Evolutionary conservation across 2,888 invertebrate species (phyloP).

Genomic region (Tipula vernalis): DNA sequence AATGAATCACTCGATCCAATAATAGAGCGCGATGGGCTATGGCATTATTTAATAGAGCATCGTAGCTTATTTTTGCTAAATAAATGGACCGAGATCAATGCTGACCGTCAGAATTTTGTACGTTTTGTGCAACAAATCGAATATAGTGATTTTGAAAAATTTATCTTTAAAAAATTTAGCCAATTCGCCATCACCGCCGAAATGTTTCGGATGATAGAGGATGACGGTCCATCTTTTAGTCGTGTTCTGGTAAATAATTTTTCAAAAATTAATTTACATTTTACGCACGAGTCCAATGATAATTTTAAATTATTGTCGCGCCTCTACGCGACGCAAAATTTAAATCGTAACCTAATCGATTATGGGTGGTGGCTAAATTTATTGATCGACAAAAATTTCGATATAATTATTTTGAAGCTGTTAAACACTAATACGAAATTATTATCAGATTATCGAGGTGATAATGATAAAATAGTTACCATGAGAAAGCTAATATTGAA

Average conservation of each 20-base stretch:
- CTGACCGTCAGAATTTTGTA: not conserved
- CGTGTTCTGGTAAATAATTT: not conserved
- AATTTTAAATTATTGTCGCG: not conserved
- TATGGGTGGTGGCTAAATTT: not conserved
- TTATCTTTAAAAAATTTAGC: not conserved
- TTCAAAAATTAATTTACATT: not conserved
- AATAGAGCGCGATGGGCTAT: not conserved
- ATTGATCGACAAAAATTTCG: not conserved
- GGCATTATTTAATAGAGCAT: not conserved
- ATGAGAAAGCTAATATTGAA: not conserved
- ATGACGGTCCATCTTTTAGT: not conserved
- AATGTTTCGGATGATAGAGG: not conserved
- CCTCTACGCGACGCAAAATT: not conserved
- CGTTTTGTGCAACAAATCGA: not conserved
- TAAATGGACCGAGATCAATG: not conserved
- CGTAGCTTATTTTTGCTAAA: not conserved
- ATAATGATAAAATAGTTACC: not conserved
- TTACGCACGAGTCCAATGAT: not conserved
- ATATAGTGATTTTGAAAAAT: not conserved
- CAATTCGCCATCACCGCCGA: not conserved
- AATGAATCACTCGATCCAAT: not conserved
- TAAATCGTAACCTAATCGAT: not conserved
- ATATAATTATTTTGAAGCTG: not conserved
- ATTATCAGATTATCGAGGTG: not conserved
- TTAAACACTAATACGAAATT: not conserved